Evolutionary conservation across 2,797 vertebrate species (phyloP), one percentile per base, ranked within the genome.

Genomic region (Melanotaenia boesemani): DNA sequence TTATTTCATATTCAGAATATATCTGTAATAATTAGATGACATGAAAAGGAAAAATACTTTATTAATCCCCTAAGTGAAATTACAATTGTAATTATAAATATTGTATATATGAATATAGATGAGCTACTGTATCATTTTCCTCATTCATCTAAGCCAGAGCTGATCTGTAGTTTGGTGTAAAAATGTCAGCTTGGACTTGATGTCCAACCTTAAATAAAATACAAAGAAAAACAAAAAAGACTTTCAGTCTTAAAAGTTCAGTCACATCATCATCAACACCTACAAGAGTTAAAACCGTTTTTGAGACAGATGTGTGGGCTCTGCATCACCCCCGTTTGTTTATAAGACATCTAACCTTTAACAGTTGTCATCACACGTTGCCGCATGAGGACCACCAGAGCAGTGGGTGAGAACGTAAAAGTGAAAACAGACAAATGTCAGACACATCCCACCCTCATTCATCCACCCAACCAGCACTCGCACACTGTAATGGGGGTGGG

Each of bases 341-440:
- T 41, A 3, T 30, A n/a, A 46, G 16, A 55, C 6, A 0, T 64
- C 12, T 34, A 76, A 89, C 76, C 80, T 86, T 86, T 78, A 18
- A 3, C 0, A 24, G 7, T 0, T 20, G 10, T 65, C 52, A 2
- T 67, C 1, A 12, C 1, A 26, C 34, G 22, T 46, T 5, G 13
- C 32, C 16, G 8, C 16, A 6, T 1, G 28, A 61, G 81, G 87
- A 88, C 88, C 89, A 77, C 89, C 74, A 24, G 24, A 22, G 34
- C 34, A 26, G 83, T 83, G 72, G 82, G 85, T 9, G 76, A 72
- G 26, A 50, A 52, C 5, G 59, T 63, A 26, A 63, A 18, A 52
- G 62, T 28, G n/a, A 77, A 34, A 0, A 24, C 15, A 57, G 13
- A 60, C 0, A 83, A 88, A 90, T 78, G 79, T 90, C 83, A 87